phyloP scores from a whole-genome alignment of 1,140 invertebrate genomes.

The Polypedilum pembai region DNA sequence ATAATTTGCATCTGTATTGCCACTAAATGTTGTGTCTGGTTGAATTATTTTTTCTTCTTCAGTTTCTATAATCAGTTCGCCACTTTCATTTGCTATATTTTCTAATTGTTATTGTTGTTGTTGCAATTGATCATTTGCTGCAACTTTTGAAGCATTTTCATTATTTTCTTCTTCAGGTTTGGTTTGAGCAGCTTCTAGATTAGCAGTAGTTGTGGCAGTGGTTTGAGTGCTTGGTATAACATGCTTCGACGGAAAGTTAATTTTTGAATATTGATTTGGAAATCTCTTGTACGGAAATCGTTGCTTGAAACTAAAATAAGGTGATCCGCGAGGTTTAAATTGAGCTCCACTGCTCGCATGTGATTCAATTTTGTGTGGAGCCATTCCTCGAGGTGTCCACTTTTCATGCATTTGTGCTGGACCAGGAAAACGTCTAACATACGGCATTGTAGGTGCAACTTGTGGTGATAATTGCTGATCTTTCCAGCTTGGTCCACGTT shows the following conservation, averaged over 20 bases:
- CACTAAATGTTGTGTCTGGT: slow-evolving; percentile 1
- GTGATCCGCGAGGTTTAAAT: background rate
- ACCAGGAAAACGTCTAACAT: background rate
- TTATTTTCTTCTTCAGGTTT: background rate
- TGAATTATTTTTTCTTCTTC: slow-evolving; percentile 6
- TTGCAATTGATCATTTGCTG: background rate
- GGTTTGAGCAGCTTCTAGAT: background rate
- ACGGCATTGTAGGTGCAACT: background rate
- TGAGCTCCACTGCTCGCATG: background rate
- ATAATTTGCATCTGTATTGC: background rate
- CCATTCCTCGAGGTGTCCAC: background rate
- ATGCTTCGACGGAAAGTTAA: background rate
- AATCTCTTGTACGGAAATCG: background rate
- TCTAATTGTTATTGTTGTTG: background rate
- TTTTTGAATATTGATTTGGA: slow-evolving; percentile 21
- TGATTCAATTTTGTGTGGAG: background rate
- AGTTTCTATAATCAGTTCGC: background rate
- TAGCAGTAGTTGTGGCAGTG: background rate
- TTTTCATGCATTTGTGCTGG: background rate
- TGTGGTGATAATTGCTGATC: background rate
- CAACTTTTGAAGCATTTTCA: background rate
- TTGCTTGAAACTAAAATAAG: slow-evolving; percentile 19
- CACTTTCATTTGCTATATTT: background rate
- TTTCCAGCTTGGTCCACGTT: background rate
- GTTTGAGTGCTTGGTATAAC: background rate